Evolutionary conservation across 2,113 vertebrate species (phyloP).

Genomic region (Tor tambroides): DNA sequence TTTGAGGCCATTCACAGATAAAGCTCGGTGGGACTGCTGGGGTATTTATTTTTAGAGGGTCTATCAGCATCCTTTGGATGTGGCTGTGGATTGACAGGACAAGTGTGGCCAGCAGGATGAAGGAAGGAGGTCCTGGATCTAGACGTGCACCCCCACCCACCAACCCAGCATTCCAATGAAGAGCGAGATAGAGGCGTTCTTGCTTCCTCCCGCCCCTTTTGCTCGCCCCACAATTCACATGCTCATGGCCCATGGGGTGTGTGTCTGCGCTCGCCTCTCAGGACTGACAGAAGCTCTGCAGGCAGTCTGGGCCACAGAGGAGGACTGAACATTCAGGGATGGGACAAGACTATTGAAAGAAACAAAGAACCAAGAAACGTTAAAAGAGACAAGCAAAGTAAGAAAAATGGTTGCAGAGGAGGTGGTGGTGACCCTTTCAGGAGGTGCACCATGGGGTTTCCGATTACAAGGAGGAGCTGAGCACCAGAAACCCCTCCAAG

Average conservation of each 20-base stretch:
- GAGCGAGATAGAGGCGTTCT: slow-evolving; percentile 50
- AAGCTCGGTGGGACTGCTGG: slow-evolving; percentile 43
- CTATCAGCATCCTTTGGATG: slow-evolving; percentile 71
- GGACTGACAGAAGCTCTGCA: slow-evolving; percentile 36
- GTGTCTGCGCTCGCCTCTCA: slow-evolving; percentile 32
- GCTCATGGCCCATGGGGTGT: slow-evolving; percentile 6
- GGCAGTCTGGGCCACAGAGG: slow-evolving; percentile 23
- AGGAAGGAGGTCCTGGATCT: slow-evolving; percentile 51
- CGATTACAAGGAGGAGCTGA: slow-evolving; percentile 94
- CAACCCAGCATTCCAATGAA: slow-evolving; percentile 64
- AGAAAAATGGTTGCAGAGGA: slow-evolving; percentile 85
- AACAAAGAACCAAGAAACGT: slow-evolving; percentile 31
- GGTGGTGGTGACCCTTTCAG: slow-evolving; percentile 87
- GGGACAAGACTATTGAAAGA: slow-evolving; percentile 54
- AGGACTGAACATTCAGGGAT: slow-evolving; percentile 40
- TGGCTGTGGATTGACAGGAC: slow-evolving; percentile 76
- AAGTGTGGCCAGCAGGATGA: slow-evolving; percentile 71
- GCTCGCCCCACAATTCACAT: slow-evolving; percentile 27
- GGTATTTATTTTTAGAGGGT: slow-evolving; percentile 78
- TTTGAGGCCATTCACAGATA: slow-evolving; percentile 37
- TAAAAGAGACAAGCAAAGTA: slow-evolving; percentile 11
- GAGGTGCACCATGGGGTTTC: slow-evolving; percentile 96
- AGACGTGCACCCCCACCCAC: slow-evolving; percentile 53
- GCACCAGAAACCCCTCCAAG: slow-evolving; percentile 90
- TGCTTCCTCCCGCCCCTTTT: slow-evolving; percentile 33